Conservation (phyloP, 2,888 invertebrate species). For the Drosophila rubida region DNA sequence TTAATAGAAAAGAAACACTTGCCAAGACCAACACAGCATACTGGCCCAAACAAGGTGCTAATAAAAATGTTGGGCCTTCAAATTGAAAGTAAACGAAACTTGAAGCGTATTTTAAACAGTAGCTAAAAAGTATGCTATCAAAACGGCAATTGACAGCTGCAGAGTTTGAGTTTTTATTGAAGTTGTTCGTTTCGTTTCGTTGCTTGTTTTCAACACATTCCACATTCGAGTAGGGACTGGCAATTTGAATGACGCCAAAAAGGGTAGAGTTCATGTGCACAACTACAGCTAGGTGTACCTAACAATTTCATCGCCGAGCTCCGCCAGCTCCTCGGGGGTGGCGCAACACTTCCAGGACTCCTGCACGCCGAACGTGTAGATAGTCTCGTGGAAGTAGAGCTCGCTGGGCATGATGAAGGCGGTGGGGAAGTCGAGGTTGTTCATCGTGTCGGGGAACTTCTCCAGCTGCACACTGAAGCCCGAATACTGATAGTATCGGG, state of each 20-base stretch:
- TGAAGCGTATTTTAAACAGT: neutral
- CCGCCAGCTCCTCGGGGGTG: slow-evolving; percentile 41
- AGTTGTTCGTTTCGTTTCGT: neutral
- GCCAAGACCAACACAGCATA: too few relatives aligned
- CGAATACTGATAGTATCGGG: slow-evolving; percentile 90
- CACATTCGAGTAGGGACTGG: neutral
- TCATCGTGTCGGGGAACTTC: slow-evolving; percentile 95
- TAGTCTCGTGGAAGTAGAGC: slow-evolving; percentile 87
- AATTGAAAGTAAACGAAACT: too few relatives aligned
- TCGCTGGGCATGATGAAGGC: slow-evolving; percentile 90
- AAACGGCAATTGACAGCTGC: neutral
- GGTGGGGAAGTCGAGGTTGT: slow-evolving; percentile 92
- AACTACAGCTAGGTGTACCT: slow-evolving; percentile 25
- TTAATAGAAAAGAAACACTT: too few relatives aligned
- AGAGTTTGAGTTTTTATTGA: neutral
- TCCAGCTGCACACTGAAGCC: slow-evolving; percentile 96
- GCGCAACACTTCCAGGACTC: slow-evolving; percentile 62
- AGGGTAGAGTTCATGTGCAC: neutral
- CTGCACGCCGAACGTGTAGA: slow-evolving; percentile 58
- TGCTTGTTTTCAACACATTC: neutral
- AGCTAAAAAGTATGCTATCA: neutral
- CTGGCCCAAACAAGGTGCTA: neutral
- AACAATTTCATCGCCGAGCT: slow-evolving; percentile 38
- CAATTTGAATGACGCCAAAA: slow-evolving; percentile 3
- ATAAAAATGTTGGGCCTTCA: neutral